Evolutionary conservation across 2,888 invertebrate genomes (phyloP).

Genomic region (Neoaliturus tenellus): DNA sequence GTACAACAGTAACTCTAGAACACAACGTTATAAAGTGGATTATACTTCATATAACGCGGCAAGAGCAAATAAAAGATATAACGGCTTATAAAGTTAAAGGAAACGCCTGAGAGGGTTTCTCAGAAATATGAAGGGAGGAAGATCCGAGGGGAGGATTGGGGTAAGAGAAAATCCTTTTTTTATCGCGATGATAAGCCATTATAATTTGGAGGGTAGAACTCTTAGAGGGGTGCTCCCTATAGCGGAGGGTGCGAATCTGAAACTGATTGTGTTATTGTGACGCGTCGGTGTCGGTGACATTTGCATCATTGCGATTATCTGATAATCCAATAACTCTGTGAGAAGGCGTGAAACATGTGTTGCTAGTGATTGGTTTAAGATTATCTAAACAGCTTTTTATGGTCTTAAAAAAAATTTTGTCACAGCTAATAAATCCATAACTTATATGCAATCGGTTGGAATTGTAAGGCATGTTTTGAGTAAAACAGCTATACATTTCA

Average conservation of each 20-base stretch:
- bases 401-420: no score
- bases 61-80: conserved; percentile 28
- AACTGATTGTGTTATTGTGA: not conserved
- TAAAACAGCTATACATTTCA: no score
- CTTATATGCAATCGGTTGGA: no score
- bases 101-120: conserved; percentile 33
- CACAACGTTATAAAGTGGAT: conserved; percentile 18
- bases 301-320: no score
- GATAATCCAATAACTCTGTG: no score
- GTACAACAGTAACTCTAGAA: conserved; percentile 27
- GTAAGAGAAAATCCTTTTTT: conserved; percentile 52
- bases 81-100: conserved; percentile 49
- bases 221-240: not conserved
- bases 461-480: no score
- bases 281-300: no score
- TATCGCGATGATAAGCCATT: conserved; percentile 50
- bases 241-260: not conserved
- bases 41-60: not conserved
- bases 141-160: conserved; percentile 41
- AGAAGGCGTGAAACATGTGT: no score
- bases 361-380: no score
- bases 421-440: no score
- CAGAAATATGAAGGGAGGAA: conserved; percentile 19
- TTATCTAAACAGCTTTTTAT: no score
- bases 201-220: conserved; percentile 32